phyloP scores from a whole-genome alignment of 1,140 invertebrate genomes.

The Propsilocerus akamusi region DNA sequence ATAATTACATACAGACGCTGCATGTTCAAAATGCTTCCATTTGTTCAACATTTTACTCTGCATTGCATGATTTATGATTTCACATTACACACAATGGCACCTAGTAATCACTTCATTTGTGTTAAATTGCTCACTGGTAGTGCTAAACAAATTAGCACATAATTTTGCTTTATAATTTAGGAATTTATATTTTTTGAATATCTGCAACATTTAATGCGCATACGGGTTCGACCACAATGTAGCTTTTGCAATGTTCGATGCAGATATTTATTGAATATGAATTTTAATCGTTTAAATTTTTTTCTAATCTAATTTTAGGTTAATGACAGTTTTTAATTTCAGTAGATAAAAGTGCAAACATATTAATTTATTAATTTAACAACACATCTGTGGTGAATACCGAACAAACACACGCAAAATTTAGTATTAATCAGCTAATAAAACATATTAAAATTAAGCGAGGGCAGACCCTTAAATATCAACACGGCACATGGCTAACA shows the following conservation, averaged over 20 bases:
- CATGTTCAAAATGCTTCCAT: neutral
- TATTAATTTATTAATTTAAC: neutral
- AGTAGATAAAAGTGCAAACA: neutral
- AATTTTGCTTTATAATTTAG: conserved; percentile 6
- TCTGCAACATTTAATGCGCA: no score
- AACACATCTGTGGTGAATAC: no score
- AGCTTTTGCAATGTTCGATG: neutral
- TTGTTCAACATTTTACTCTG: neutral
- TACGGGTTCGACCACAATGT: no score
- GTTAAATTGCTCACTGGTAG: neutral
- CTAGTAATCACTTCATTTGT: neutral
- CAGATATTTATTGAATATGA: neutral
- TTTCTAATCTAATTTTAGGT: neutral
- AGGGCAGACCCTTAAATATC: neutral
- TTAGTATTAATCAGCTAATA: no score
- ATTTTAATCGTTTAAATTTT: neutral
- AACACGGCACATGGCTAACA: neutral
- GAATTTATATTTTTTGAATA: neutral
- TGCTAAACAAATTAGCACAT: neutral
- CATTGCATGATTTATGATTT: neutral
- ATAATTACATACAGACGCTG: neutral
- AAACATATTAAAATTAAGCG: neutral
- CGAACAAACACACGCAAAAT: neutral
- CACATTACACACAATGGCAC: neutral
- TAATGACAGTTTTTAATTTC: conserved; percentile 1